phyloP scores from a whole-genome alignment of 2,113 vertebrate species.

The Myotis yumanensis region DNA sequence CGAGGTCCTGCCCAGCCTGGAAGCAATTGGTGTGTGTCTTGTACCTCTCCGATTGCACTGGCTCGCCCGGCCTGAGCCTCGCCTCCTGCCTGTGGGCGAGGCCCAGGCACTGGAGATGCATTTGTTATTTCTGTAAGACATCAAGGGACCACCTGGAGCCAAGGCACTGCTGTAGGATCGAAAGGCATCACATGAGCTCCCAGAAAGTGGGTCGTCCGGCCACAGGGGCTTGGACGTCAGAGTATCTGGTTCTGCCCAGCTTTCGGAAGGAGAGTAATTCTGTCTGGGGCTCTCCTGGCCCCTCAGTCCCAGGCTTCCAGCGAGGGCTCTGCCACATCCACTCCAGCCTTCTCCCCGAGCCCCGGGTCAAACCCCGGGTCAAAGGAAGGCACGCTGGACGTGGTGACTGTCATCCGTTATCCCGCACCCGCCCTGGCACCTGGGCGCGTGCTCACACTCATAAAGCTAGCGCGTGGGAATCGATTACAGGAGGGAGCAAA shows the following conservation, averaged over 20 bases:
- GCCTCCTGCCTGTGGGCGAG: not conserved
- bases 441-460: not conserved
- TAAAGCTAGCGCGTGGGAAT: not conserved
- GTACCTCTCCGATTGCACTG: accelerated
- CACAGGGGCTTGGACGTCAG: not conserved
- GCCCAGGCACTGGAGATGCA: not conserved
- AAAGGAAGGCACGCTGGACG: not conserved
- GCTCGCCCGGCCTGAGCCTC: not conserved
- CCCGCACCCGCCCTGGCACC: accelerated
- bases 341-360: not conserved
- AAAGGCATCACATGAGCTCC: not conserved
- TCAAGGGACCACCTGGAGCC: not conserved
- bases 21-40: not conserved
- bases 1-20: constrained; percentile 50
- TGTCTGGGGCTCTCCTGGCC: not conserved
- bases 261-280: not conserved
- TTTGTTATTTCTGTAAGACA: not conserved
- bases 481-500: not conserved
- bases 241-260: not conserved
- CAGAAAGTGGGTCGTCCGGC: not conserved
- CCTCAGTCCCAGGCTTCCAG: not conserved
- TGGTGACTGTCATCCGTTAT: not conserved
- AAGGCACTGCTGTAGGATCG: not conserved
- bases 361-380: not conserved
- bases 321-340: not conserved